Conservation (phyloP, 2,888 invertebrate genomes). For the Eristalinus aeneus region DNA sequence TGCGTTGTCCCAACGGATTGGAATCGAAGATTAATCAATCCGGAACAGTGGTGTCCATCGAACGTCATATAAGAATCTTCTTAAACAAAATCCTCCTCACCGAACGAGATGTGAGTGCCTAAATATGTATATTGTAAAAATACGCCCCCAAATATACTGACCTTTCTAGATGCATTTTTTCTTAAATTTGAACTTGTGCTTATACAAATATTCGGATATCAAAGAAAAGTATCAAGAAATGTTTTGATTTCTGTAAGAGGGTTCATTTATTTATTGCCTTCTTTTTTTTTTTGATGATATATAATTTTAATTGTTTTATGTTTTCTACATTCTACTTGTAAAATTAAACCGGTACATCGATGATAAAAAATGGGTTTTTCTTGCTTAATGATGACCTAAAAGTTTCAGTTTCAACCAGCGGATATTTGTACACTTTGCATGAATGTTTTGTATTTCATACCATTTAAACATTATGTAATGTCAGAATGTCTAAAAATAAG, state of each 20-base stretch:
- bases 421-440: slow-evolving; percentile 64
- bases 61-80: no score
- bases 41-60: no score
- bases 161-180: no score
- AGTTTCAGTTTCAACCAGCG: slow-evolving; percentile 40
- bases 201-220: no score
- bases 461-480: slow-evolving; percentile 33
- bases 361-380: not conserved
- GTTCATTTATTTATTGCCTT: not conserved
- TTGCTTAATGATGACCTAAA: not conserved
- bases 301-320: slow-evolving; percentile 34
- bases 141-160: no score
- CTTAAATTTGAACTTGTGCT: no score
- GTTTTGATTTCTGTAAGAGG: not conserved
- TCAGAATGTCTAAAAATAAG: slow-evolving; percentile 56
- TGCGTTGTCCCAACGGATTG: no score
- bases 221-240: not conserved
- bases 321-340: slow-evolving; percentile 55
- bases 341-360: slow-evolving; percentile 48
- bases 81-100: no score
- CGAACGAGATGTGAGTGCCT: no score
- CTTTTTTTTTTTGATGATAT: not conserved
- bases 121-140: no score
- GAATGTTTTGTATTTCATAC: slow-evolving; percentile 47
- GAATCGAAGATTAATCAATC: no score